Conservation (phyloP, 2,888 invertebrate genomes). For the Drosophila koepferae region DNA sequence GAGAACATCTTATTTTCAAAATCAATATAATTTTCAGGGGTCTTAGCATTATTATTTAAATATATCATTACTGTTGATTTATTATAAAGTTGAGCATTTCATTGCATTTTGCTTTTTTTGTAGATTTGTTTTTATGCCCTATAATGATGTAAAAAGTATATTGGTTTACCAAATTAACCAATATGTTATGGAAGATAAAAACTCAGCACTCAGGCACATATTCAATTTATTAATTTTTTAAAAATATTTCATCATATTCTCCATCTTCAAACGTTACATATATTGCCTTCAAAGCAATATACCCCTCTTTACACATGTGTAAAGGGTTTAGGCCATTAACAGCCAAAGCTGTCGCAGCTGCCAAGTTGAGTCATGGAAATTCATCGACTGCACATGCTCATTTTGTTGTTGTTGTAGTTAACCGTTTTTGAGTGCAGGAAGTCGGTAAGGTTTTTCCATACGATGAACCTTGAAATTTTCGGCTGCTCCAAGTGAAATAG, state of each 20-base stretch:
- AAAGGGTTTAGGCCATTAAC: not conserved
- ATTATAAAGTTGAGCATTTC: too few species aligned
- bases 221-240: too few species aligned
- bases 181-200: too few species aligned
- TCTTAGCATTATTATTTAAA: not conserved
- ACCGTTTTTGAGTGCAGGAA: constrained; percentile 47
- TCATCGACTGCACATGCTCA: constrained; percentile 28
- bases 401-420: constrained; percentile 40
- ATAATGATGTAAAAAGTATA: too few species aligned
- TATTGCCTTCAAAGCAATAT: not conserved
- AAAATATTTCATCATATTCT: too few species aligned
- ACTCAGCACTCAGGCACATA: too few species aligned
- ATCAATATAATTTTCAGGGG: too few species aligned
- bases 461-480: constrained; percentile 69
- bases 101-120: too few species aligned
- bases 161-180: too few species aligned
- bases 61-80: too few species aligned
- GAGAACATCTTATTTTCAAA: too few species aligned
- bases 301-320: not conserved
- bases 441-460: constrained; percentile 44
- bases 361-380: constrained; percentile 60
- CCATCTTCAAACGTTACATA: not conserved
- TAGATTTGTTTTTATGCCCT: too few species aligned
- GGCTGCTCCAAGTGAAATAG: constrained; percentile 66
- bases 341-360: constrained; percentile 19